These are phyloP conservation scores for Heliconius sara DNA, from an alignment of 2,888 invertebrate genomes.

Conservation along the genomic window DNA sequence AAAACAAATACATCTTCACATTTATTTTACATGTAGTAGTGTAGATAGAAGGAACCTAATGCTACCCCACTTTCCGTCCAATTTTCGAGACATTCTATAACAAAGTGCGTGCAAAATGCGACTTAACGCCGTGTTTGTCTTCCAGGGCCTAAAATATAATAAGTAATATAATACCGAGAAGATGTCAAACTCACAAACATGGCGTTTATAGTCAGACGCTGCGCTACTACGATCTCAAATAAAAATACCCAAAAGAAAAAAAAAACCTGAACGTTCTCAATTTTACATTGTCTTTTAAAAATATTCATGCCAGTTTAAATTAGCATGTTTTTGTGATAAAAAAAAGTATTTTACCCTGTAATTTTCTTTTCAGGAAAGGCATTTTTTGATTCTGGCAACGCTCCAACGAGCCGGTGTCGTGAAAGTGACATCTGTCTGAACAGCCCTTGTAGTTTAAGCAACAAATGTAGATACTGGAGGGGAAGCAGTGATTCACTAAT, in stretches of 20 bases:
- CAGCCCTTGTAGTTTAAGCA: slow-evolving; percentile 40
- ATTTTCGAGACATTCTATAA: no score
- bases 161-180: no score
- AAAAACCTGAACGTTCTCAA: background rate
- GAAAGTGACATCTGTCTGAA: slow-evolving; percentile 48
- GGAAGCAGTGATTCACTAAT: slow-evolving; percentile 27
- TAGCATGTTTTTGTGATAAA: slow-evolving; percentile 18
- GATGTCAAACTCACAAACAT: no score
- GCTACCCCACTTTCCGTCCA: no score
- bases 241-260: background rate
- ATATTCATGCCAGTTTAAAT: slow-evolving; percentile 28
- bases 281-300: slow-evolving; percentile 20
- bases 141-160: no score
- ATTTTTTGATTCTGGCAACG: slow-evolving; percentile 35
- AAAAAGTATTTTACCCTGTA: slow-evolving; percentile 24
- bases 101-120: no score
- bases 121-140: no score
- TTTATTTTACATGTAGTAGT: no score
- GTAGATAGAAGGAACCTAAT: no score
- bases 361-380: slow-evolving; percentile 22
- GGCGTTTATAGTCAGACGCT: background rate
- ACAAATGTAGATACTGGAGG: slow-evolving; percentile 38
- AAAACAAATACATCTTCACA: no score
- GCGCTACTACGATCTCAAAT: background rate
- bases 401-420: slow-evolving; percentile 39